Evolutionary conservation across 2,888 invertebrate genomes (phyloP).

Genomic region (Melanotus villosus): DNA sequence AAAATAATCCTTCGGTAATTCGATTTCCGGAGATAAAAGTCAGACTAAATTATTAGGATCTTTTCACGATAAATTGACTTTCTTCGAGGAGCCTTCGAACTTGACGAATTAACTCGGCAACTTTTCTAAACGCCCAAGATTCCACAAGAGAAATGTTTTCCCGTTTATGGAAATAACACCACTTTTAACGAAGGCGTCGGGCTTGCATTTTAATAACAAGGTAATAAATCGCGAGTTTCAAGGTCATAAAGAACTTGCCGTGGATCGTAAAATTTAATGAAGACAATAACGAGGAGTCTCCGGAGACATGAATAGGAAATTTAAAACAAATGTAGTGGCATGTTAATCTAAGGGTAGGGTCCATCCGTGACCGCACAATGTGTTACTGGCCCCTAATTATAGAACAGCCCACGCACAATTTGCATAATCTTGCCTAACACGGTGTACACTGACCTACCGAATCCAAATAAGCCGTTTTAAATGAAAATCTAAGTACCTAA

Average conservation of each 20-base stretch:
- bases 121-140: background rate
- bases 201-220: constrained; percentile 19
- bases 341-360: constrained; percentile 29
- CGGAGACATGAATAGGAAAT: constrained; percentile 28
- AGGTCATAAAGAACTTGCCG: constrained; percentile 14
- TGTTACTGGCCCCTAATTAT: constrained; percentile 34
- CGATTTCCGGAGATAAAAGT: constrained; percentile 19
- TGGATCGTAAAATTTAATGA: constrained; percentile 38
- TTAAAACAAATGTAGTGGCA: constrained; percentile 31
- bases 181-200: constrained; percentile 25
- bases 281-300: constrained; percentile 30
- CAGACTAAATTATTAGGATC: constrained; percentile 22
- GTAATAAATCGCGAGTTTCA: constrained; percentile 23
- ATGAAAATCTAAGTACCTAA: background rate
- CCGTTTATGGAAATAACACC: constrained; percentile 14
- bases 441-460: constrained; percentile 21
- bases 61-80: constrained; percentile 18
- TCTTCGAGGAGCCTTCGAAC: too few relatives aligned
- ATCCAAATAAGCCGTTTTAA: constrained; percentile 9
- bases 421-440: constrained; percentile 18
- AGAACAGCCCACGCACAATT: constrained; percentile 23
- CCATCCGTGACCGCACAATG: constrained; percentile 31
- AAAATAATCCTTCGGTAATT: constrained; percentile 22
- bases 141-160: constrained; percentile 2
- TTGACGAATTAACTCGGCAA: constrained; percentile 18